Conservation (phyloP, 2,888 invertebrate species). For the Rhogogaster chlorosoma region DNA sequence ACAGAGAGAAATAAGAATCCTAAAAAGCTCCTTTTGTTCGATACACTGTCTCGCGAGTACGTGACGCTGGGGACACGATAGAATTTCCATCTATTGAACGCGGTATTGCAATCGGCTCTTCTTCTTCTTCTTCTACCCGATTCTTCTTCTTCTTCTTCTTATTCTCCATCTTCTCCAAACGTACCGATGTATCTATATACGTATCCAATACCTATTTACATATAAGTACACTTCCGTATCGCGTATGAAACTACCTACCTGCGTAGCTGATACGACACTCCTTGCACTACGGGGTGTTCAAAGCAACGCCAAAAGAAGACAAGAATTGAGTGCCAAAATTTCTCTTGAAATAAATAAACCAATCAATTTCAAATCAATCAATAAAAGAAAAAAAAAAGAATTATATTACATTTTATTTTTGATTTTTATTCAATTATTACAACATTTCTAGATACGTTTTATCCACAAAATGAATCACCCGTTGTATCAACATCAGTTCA, state of each 20-base stretch:
- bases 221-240: conserved; percentile 6
- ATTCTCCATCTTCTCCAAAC: not conserved
- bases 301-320: not conserved
- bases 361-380: too few relatives aligned
- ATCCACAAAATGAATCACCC: not conserved
- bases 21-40: conserved; percentile 16
- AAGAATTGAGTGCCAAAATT: too few relatives aligned
- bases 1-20: not conserved
- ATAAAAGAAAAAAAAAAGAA: too few relatives aligned
- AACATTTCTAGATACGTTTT: not conserved
- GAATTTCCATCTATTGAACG: conserved; percentile 22
- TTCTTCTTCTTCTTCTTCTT: too few relatives aligned
- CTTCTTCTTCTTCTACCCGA: not conserved
- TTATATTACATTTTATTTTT: too few relatives aligned
- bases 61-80: conserved; percentile 22
- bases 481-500: not conserved
- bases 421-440: not conserved
- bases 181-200: not conserved
- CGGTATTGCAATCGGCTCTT: conserved; percentile 22
- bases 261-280: not conserved
- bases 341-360: too few relatives aligned
- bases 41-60: conserved; percentile 9
- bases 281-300: not conserved
- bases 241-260: not conserved
- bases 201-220: not conserved